Base-by-base conservation (phyloP, 2,113 vertebrate species). In the Calyptommatus sinebrachiatus region DNA sequence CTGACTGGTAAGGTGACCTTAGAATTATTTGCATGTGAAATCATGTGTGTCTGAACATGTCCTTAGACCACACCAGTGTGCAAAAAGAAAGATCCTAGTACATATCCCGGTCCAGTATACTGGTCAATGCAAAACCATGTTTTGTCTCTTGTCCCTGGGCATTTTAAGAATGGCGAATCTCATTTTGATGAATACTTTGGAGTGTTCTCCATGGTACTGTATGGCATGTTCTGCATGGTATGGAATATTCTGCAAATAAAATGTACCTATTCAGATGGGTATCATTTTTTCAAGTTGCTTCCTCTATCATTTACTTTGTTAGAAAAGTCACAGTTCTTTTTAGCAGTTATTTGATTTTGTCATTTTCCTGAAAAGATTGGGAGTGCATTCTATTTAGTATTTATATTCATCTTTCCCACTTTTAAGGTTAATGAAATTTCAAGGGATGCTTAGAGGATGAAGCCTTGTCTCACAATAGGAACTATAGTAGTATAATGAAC, bases 371-470 rank as follows among this genome's bases (percentile, higher is more conserved):
- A 26, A 16, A 9, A 0, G n/a, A n/a, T 24, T 18, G 77, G 70
- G 24, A 31, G 31, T 26, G 31, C 29, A 41, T 31, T 70, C 57
- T 69, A 28, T n/a, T 29, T 48, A 70, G 9, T 46, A 69, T 41
- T 72, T 63, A 8, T 4, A 31, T 76, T 12, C 50, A 41, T 73
- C 60, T 0, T 20, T 68, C 65, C 80, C 20, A 57, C 53, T 57
- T 41, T 61, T 46, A 48, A 66, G 16, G 29, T 57, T 67, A 24
- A 16, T 41, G 29, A 0, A 0, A 77, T 79, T 62, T 60, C 18
- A 57, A 72, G 35, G 26, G 57, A 69, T 63, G 7, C 12, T 10
- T 0, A 0, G 22, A 73, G 11, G 63, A 57, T 10, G 74, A 29
- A 86, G 1, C 0, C 21, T 1, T 50, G 48, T 22, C 46, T 21